Conservation (phyloP, 2,888 invertebrate species). For the Mactromeris polynyma region DNA sequence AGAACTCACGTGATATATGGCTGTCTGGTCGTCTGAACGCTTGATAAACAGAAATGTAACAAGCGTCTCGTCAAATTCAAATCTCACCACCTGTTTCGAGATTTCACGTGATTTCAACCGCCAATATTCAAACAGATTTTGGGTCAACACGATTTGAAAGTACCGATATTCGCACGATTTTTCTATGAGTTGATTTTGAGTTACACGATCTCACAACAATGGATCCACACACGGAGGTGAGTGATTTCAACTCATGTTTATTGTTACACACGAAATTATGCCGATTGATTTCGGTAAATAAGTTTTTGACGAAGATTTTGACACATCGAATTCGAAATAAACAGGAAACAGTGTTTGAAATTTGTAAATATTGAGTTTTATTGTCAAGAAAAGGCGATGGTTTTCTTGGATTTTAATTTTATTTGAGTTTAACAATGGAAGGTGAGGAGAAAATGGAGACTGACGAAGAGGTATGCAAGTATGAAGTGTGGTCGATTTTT, state of each 20-base stretch:
- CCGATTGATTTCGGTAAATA: conserved; percentile 13
- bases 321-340: not conserved
- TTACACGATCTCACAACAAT: conserved; percentile 60
- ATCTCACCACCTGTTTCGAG: conserved; percentile 68
- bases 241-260: conserved; percentile 25
- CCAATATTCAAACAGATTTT: conserved; percentile 78
- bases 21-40: not conserved
- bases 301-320: not conserved
- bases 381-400: not conserved
- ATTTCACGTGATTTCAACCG: conserved; percentile 80
- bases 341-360: not conserved
- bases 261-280: not conserved
- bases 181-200: conserved; percentile 25
- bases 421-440: not conserved
- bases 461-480: not conserved
- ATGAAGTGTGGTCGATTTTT: too few relatives aligned
- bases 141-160: conserved; percentile 38
- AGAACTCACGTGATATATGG: conserved; percentile 46
- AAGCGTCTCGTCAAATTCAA: conserved; percentile 39
- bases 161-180: conserved; percentile 13
- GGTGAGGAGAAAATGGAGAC: not conserved
- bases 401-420: not conserved
- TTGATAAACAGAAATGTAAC: not conserved
- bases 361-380: conserved; percentile 10
- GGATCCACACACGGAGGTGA: conserved; percentile 79